Base-by-base conservation (phyloP, 2,113 vertebrate species). In the Austrofundulus limnaeus region DNA sequence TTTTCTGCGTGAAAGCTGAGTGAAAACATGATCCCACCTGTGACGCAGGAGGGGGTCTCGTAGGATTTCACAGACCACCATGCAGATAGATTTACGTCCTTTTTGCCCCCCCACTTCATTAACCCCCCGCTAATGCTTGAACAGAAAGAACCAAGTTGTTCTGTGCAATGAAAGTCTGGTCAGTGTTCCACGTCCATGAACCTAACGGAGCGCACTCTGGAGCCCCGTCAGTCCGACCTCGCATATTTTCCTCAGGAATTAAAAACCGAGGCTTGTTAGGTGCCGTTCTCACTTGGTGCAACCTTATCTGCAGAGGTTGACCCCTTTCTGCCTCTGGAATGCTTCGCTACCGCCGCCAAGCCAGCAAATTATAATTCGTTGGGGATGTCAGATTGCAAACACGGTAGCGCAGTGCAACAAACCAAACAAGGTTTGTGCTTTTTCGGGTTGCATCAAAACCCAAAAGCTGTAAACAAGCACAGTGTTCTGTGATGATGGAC, bases 181-280 rank as follows among this genome's bases (percentile, higher is more conserved):
- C 11, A 6, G 2, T 25, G 45, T 0, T 49, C 19, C 14, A 1
- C 38, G 20, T 24, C 23, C 47, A 1, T 48, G 5, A 34, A 19
- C 55, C 53, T 23, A 58, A 31, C 17, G 9, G 11, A 3, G 34
- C 43, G 45, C 52, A 49, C 7, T 17, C 25, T 61, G 31, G 19
- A 5, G 3, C 64, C 53, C 52, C 55, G 75, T 69, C 72, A 62
- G 45, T 42, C 50, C 68, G 76, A 78, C 66, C 83, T 85, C 51
- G 64, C 67, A 68, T 80, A 66, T 74, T 82, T 82, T 75, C 72
- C 70, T 57, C 70, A 71, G 66, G 80, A 90, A 89, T 75, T 47
- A 75, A 77, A n/a, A 88, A 87, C 76, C 76, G 51, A 60, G 77
- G 66, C 61, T 50, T 42, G 61, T 78, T 70, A 66, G 51, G 53